Percentiles rank a stretch among this genome's conserved stretches.
Conservation (phyloP, 2,113 vertebrate genomes). For the Serinus canaria region DNA sequence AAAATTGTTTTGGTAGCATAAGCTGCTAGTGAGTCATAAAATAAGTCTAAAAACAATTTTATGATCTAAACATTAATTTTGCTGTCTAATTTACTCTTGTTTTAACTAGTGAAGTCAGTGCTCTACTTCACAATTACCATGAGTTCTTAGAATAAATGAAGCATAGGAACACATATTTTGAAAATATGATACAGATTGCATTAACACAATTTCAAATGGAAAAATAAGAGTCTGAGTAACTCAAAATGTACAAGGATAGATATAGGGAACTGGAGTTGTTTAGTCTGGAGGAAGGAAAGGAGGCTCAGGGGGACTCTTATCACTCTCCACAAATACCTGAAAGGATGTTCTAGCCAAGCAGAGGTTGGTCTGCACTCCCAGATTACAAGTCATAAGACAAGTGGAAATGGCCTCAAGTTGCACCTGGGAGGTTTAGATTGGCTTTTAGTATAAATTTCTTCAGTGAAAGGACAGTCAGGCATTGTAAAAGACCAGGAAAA, state of each 20-base stretch:
- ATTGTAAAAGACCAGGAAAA: background rate
- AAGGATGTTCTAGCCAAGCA: background rate
- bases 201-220: background rate
- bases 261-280: background rate
- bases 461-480: background rate
- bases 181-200: background rate
- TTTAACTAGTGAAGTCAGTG: background rate
- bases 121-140: background rate
- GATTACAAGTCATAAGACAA: background rate
- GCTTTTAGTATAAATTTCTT: background rate
- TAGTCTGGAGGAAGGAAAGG: background rate
- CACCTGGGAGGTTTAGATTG: background rate
- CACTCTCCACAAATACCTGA: background rate
- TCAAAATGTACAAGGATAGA: background rate
- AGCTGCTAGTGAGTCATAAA: background rate
- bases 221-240: background rate
- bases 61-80: background rate
- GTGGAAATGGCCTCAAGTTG: background rate
- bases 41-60: background rate
- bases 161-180: background rate
- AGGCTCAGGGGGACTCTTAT: background rate
- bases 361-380: fast-evolving
- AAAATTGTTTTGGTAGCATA: background rate
- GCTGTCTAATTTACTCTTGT: background rate
- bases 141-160: background rate